Evolutionary conservation across 2,888 invertebrate genomes (phyloP).

Genomic region (Pyrocoelia pectoralis): DNA sequence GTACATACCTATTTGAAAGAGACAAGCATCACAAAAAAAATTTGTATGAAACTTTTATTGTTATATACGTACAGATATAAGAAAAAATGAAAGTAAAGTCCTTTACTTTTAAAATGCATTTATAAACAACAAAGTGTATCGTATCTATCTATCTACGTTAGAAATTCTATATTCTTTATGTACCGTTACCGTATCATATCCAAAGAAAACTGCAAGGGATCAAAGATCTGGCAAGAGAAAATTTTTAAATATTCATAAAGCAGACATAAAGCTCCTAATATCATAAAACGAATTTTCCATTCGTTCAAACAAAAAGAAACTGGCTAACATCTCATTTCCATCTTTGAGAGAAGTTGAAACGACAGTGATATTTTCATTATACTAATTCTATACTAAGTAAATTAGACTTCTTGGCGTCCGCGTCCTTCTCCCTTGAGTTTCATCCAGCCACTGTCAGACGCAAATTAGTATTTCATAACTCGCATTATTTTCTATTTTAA

Average conservation of each 20-base stretch:
- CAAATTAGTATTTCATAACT: slow-evolving; percentile 34
- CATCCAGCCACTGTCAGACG: slow-evolving; percentile 32
- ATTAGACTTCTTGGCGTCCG: slow-evolving; percentile 48
- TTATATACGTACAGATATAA: not conserved
- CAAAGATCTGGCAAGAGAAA: slow-evolving; percentile 44
- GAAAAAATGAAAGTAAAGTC: slow-evolving; percentile 13
- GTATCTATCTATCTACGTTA: slow-evolving; percentile 40
- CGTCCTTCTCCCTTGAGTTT: slow-evolving; percentile 31
- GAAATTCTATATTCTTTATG: slow-evolving; percentile 45
- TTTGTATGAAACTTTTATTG: not conserved
- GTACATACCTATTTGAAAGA: too few species aligned
- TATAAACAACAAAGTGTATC: slow-evolving; percentile 36
- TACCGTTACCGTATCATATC: slow-evolving; percentile 40
- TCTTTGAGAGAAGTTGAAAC: slow-evolving; percentile 49
- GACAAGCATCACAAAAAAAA: too few species aligned
- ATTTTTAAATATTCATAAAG: slow-evolving; percentile 58
- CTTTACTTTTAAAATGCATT: slow-evolving; percentile 35
- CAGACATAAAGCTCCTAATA: slow-evolving; percentile 59
- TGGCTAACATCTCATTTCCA: slow-evolving; percentile 50
- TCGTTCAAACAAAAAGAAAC: slow-evolving; percentile 54
- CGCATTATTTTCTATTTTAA: slow-evolving; percentile 41
- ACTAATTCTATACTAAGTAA: slow-evolving; percentile 53
- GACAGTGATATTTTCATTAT: slow-evolving; percentile 57
- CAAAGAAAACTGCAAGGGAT: slow-evolving; percentile 38
- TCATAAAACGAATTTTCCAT: slow-evolving; percentile 59